phyloP scores from a whole-genome alignment of 1,140 invertebrate genomes.

The Calliphora vicina region DNA sequence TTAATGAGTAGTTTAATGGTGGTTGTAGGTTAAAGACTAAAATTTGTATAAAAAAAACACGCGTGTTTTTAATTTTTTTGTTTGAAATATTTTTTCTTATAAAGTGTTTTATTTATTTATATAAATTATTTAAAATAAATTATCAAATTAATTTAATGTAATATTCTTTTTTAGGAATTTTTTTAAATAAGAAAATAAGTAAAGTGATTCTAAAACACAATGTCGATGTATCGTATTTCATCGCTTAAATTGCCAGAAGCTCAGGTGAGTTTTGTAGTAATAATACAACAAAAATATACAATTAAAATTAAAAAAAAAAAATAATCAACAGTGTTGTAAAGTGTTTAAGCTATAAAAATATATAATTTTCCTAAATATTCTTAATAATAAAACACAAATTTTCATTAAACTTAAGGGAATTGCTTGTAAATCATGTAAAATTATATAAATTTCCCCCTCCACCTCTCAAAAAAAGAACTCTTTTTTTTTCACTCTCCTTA shows the following conservation, averaged over 20 bases:
- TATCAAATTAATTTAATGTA: no score
- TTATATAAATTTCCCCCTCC: no score
- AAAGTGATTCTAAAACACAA: constrained; percentile 32
- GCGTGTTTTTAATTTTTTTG: background rate
- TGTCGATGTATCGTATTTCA: constrained; percentile 57
- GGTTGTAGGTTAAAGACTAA: no score
- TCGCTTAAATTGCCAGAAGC: constrained; percentile 57
- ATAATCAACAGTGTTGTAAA: background rate
- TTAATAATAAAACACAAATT: no score
- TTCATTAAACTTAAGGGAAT: no score
- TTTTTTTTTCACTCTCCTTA: no score
- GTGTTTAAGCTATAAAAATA: background rate
- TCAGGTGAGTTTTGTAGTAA: constrained; percentile 54
- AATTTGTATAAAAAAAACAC: background rate
- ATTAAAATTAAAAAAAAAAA: background rate
- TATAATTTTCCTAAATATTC: no score
- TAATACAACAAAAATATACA: background rate
- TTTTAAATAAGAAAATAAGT: constrained; percentile 4
- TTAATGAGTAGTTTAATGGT: background rate
- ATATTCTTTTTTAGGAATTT: constrained; percentile 29
- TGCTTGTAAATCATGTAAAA: no score
- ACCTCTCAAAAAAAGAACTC: no score
- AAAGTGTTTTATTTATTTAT: constrained; percentile 12
- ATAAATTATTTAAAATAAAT: background rate
- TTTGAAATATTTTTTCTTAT: background rate